phyloP scores from a whole-genome alignment of 1,140 invertebrate genomes.

The Drosophila sp. region DNA sequence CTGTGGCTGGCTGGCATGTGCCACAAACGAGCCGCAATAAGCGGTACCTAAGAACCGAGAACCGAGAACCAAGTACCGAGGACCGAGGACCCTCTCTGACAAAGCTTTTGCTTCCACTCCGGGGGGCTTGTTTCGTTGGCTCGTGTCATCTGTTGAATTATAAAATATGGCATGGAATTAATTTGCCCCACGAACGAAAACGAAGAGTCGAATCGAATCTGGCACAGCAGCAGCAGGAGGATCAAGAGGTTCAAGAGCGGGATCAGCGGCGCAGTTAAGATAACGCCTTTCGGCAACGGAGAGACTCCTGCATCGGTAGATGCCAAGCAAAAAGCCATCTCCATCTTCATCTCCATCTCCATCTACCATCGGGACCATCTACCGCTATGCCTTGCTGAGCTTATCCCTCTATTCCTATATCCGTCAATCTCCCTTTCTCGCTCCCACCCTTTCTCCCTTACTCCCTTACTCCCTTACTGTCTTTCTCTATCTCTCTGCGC shows the following conservation, averaged over 20 bases:
- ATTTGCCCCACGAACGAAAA: slow-evolving; percentile 65
- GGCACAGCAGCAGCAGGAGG: slow-evolving; percentile 70
- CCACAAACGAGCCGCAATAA: slow-evolving; percentile 71
- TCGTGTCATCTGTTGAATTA: slow-evolving; percentile 84
- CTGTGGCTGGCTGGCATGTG: slow-evolving; percentile 75
- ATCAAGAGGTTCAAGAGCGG: no score
- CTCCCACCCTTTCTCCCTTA: slow-evolving; percentile 14
- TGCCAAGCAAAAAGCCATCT: slow-evolving; percentile 40
- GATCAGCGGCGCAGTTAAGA: slow-evolving; percentile 36
- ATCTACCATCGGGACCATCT: slow-evolving; percentile 56
- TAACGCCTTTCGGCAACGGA: slow-evolving; percentile 35
- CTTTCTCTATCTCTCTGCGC: slow-evolving; percentile 27
- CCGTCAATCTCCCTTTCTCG: neutral
- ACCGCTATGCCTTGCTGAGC: slow-evolving; percentile 60
- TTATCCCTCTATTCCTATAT: neutral
- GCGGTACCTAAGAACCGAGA: slow-evolving; percentile 39
- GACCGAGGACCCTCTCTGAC: slow-evolving; percentile 20
- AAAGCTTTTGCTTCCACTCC: slow-evolving; percentile 34
- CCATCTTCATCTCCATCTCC: slow-evolving; percentile 1
- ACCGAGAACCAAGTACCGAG: slow-evolving; percentile 21
- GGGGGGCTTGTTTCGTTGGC: slow-evolving; percentile 50
- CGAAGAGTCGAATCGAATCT: slow-evolving; percentile 61
- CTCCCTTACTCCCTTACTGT: slow-evolving; percentile 6
- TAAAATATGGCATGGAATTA: slow-evolving; percentile 84
- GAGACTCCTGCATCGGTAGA: slow-evolving; percentile 28